These are phyloP conservation scores for Bos javanicus DNA, from an alignment of 2,113 vertebrate genomes.

Conservation along the genomic window DNA sequence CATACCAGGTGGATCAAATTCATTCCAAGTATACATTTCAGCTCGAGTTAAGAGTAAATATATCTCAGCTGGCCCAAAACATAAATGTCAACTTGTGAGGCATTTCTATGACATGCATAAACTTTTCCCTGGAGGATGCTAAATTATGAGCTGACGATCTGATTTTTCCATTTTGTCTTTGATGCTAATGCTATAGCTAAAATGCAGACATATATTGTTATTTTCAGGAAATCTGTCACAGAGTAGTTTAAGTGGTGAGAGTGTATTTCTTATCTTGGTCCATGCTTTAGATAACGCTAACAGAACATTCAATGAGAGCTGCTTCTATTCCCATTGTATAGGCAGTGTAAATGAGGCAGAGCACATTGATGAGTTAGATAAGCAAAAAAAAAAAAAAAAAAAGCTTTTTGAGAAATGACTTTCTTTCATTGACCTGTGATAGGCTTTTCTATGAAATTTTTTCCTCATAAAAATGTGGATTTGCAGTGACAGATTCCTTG, in stretches of 20 bases:
- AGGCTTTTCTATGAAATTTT: background rate
- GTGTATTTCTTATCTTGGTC: background rate
- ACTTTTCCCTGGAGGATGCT: conserved; percentile 15
- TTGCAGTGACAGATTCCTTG: background rate
- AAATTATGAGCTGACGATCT: conserved; percentile 29
- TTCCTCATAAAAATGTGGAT: background rate
- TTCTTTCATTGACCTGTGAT: background rate
- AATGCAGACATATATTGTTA: background rate
- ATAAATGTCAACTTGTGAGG: conserved; percentile 38
- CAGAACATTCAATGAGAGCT: background rate
- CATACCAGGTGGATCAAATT: conserved; percentile 24
- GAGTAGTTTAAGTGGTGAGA: background rate
- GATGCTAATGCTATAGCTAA: background rate
- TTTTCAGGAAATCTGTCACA: background rate
- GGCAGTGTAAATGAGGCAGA: background rate
- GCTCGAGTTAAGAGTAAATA: conserved; percentile 9
- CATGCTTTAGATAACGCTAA: background rate
- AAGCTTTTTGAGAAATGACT: background rate
- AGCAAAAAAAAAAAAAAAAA: background rate
- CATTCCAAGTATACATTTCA: conserved; percentile 41
- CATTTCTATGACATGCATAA: background rate
- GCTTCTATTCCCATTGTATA: background rate
- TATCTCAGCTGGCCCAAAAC: conserved; percentile 39
- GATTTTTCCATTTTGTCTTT: conserved; percentile 24
- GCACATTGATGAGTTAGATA: background rate